A percentile compares a stretch with the other conserved stretches of the same genome.
Evolutionary conservation across 2,888 invertebrate species (phyloP).

Genomic region (Cremastinae sp.): DNA sequence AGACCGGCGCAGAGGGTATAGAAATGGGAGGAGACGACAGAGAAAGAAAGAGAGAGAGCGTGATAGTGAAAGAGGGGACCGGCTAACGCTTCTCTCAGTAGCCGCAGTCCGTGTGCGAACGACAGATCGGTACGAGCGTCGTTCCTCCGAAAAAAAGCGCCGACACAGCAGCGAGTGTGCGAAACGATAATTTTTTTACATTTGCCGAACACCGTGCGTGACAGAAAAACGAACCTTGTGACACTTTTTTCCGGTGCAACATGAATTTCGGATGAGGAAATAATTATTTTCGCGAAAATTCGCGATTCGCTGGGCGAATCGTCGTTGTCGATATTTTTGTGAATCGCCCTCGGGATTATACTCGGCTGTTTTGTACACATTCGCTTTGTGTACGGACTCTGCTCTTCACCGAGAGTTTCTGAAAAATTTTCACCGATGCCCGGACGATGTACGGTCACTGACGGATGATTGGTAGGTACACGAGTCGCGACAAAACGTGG

Average conservation of each 20-base stretch:
- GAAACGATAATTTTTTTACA: conserved; percentile 1
- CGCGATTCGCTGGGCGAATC: background rate
- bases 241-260: background rate
- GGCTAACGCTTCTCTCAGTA: conserved; percentile 53
- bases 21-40: conserved; percentile 45
- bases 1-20: conserved; percentile 47
- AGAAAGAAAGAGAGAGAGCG: conserved; percentile 34
- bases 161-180: conserved; percentile 15
- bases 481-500: conserved; percentile 45
- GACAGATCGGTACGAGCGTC: conserved; percentile 55
- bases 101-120: conserved; percentile 57
- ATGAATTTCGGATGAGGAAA: background rate
- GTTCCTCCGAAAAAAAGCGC: conserved; percentile 27
- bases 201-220: background rate
- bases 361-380: conserved; percentile 1
- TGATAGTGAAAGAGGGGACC: conserved; percentile 50
- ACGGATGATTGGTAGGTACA: conserved; percentile 70
- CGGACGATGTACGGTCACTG: conserved; percentile 66
- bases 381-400: background rate
- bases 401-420: background rate
- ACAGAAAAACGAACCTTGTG: background rate
- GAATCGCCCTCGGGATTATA: background rate
- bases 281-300: conserved; percentile 1
- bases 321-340: background rate
- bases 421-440: conserved; percentile 19